Conservation (phyloP, 1,140 invertebrate species). For the Schmidtea mediterranea region DNA sequence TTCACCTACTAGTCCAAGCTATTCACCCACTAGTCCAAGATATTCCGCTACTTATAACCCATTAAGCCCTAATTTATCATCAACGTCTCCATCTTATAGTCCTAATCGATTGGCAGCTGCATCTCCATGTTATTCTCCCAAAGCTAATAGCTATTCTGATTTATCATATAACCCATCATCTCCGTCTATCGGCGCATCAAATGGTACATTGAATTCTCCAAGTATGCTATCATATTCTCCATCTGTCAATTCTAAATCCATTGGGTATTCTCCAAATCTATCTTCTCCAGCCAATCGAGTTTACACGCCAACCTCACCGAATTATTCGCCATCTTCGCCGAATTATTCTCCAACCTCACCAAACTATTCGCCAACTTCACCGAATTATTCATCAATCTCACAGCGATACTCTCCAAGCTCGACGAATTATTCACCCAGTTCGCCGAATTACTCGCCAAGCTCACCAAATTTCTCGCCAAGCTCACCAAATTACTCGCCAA, state of each 20-base stretch:
- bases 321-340: conserved; percentile 33
- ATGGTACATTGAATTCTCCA: conserved; percentile 31
- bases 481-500: conserved; percentile 47
- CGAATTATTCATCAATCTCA: conserved; percentile 42
- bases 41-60: conserved; percentile 36
- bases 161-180: conserved; percentile 38
- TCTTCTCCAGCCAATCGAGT: conserved; percentile 32
- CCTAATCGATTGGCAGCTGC: conserved; percentile 53
- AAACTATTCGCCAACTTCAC: conserved; percentile 35
- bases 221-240: conserved; percentile 34
- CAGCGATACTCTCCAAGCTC: conserved; percentile 39
- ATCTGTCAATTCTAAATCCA: conserved; percentile 55
- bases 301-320: conserved; percentile 18
- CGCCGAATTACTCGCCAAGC: conserved; percentile 46
- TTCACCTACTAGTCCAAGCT: conserved; percentile 29
- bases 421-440: conserved; percentile 41
- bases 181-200: conserved; percentile 55
- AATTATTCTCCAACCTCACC: conserved; percentile 20
- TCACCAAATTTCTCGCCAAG: conserved; percentile 58
- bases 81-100: conserved; percentile 40
- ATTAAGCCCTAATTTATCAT: conserved; percentile 6
- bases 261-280: conserved; percentile 43
- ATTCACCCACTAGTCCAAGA: conserved; percentile 17
- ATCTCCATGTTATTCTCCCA: conserved; percentile 38
- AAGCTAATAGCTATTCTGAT: conserved; percentile 52